Conservation (phyloP, 2,888 invertebrate genomes). For the Unio pictorum region DNA sequence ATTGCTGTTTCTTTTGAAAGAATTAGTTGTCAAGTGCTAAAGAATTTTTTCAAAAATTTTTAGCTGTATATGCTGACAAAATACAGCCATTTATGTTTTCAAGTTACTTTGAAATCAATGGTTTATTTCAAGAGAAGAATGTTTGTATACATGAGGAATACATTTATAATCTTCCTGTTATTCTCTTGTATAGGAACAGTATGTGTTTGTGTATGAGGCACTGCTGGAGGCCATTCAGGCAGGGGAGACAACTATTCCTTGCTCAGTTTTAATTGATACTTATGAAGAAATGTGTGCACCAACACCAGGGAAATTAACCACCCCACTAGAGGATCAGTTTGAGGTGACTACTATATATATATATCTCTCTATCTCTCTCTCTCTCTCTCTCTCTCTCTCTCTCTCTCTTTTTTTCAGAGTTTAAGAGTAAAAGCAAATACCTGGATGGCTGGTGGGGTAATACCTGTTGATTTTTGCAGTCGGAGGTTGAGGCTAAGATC, state of each 20-base stretch:
- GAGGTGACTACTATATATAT: conserved; percentile 56
- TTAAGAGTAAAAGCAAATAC: too few species aligned
- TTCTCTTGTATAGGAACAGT: conserved; percentile 57
- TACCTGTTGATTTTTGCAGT: too few species aligned
- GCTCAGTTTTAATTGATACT: conserved; percentile 48
- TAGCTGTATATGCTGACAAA: too few species aligned
- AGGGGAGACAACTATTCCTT: conserved; percentile 60
- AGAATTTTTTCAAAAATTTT: too few species aligned
- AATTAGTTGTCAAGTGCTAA: too few species aligned
- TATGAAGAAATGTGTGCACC: conserved; percentile 55
- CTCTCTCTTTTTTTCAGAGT: neutral
- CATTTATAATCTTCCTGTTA: neutral
- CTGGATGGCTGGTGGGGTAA: too few species aligned
- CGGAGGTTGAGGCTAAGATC: too few species aligned
- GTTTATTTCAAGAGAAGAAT: neutral
- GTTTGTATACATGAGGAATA: neutral
- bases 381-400: conserved; percentile 1
- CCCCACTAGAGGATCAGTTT: conserved; percentile 64
- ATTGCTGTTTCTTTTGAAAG: too few species aligned
- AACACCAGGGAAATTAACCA: conserved; percentile 42
- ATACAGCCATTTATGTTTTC: too few species aligned
- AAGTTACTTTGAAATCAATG: too few species aligned
- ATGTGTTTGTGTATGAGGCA: conserved; percentile 66
- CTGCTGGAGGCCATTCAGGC: conserved; percentile 58
- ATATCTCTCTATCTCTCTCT: neutral